phyloP scores from a whole-genome alignment of 1,140 invertebrate genomes.

The Drosophila repleta region DNA sequence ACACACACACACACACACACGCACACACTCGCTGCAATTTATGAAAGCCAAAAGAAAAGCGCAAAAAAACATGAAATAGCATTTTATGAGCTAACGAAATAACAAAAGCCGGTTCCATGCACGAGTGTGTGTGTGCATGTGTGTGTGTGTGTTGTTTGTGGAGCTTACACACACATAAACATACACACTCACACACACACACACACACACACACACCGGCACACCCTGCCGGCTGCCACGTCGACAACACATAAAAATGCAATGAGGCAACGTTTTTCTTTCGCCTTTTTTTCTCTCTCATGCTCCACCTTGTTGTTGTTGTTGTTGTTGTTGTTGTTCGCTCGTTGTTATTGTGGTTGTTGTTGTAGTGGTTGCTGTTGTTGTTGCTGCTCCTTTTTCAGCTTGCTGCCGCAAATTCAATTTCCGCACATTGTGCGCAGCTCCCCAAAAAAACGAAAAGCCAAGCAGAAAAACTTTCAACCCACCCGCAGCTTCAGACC shows the following conservation, averaged over 20 bases:
- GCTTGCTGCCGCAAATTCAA: constrained; percentile 75
- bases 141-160: constrained; percentile 8
- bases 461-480: constrained; percentile 15
- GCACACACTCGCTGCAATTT: constrained; percentile 56
- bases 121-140: constrained; percentile 1
- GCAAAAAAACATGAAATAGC: constrained; percentile 56
- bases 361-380: background rate
- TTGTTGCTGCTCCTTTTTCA: constrained; percentile 45
- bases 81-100: constrained; percentile 76
- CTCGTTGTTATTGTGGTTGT: background rate
- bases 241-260: constrained; percentile 66
- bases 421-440: constrained; percentile 80
- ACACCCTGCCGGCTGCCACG: constrained; percentile 33
- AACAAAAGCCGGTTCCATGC: constrained; percentile 63
- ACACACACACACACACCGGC: constrained; percentile 14
- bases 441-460: constrained; percentile 39
- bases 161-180: constrained; percentile 13
- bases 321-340: background rate
- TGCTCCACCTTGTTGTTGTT: constrained; percentile 2
- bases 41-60: constrained; percentile 27
- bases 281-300: too few relatives aligned
- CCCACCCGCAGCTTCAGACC: background rate
- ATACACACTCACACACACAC: constrained; percentile 14
- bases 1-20: constrained; percentile 19
- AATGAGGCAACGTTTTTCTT: constrained; percentile 61